phyloP scores from a whole-genome alignment of 2,113 vertebrate species.

The Cyanistes caeruleus region DNA sequence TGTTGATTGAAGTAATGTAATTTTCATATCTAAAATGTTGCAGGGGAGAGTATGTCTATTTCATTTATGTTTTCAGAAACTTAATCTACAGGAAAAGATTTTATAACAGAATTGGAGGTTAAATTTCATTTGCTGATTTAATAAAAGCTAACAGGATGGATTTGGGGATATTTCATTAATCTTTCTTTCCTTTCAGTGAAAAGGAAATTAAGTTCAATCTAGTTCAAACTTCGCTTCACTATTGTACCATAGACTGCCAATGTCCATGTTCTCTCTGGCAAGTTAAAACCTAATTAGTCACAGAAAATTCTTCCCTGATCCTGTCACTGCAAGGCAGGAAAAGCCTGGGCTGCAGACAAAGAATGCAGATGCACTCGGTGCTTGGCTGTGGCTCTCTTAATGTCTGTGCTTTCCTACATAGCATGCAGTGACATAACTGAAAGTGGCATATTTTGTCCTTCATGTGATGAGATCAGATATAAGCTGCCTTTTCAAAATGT shows the following conservation, averaged over 20 bases:
- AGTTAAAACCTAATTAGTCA: conserved; percentile 90
- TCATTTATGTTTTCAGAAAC: conserved; percentile 81
- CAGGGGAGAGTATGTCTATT: conserved; percentile 70
- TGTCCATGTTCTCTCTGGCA: conserved; percentile 84
- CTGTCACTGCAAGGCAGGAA: conserved; percentile 76
- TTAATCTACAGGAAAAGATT: conserved; percentile 85
- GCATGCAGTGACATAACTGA: not conserved
- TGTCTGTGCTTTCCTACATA: not conserved
- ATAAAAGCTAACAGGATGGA: conserved; percentile 98
- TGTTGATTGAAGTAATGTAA: conserved; percentile 77
- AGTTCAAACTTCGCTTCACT: conserved; percentile 83
- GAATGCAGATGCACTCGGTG: conserved; percentile 56
- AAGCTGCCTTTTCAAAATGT: not conserved
- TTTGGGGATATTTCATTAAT: conserved; percentile 99
- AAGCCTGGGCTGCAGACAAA: conserved; percentile 56
- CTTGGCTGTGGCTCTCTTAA: conserved; percentile 15
- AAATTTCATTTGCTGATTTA: conserved; percentile 96
- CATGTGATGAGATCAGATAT: not conserved
- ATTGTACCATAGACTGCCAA: conserved; percentile 81
- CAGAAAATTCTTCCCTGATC: conserved; percentile 88
- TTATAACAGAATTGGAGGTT: conserved; percentile 81
- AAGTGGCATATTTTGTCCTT: not conserved
- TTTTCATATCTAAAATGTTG: conserved; percentile 76
- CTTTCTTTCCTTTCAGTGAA: conserved; percentile 91
- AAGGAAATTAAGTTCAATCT: conserved; percentile 93